phyloP scores from a whole-genome alignment of 2,113 vertebrate genomes.

The Pseudorasbora parva region DNA sequence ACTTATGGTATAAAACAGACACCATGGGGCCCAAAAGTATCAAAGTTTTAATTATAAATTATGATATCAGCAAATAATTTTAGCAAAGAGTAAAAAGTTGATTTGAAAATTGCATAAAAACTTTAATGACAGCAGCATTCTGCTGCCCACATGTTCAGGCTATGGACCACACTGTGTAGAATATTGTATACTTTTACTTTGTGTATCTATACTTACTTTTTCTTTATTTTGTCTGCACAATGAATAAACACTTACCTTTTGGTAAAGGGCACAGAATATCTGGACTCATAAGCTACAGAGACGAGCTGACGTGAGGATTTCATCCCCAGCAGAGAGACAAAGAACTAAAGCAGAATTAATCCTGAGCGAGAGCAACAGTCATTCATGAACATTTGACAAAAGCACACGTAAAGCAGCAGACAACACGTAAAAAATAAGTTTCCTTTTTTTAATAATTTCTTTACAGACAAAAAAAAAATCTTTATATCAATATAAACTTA shows the following conservation, averaged over 20 bases:
- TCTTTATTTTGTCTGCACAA: neutral
- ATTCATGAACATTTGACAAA: constrained; percentile 32
- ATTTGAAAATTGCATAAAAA: neutral
- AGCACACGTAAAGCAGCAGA: constrained; percentile 46
- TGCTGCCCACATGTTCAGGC: neutral
- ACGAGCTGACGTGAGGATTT: constrained; percentile 41
- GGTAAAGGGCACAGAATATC: constrained; percentile 21
- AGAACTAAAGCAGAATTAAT: constrained; percentile 32
- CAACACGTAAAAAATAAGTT: constrained; percentile 26
- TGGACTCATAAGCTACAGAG: constrained; percentile 26
- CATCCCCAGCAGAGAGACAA: constrained; percentile 10
- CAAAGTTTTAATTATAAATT: neutral
- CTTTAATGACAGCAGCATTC: neutral
- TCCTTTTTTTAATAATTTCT: constrained; percentile 74
- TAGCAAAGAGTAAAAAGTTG: neutral
- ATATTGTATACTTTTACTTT: neutral
- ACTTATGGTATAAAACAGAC: neutral
- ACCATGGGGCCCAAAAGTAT: neutral
- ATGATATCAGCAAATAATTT: neutral
- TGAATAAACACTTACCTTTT: constrained; percentile 52
- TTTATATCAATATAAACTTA: constrained; percentile 72
- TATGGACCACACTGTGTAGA: neutral
- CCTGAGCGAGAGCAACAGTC: constrained; percentile 42
- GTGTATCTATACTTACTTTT: neutral
- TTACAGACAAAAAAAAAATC: constrained; percentile 67